Conservation (phyloP, 2,888 invertebrate species). For the Melinaea menophilus region DNA sequence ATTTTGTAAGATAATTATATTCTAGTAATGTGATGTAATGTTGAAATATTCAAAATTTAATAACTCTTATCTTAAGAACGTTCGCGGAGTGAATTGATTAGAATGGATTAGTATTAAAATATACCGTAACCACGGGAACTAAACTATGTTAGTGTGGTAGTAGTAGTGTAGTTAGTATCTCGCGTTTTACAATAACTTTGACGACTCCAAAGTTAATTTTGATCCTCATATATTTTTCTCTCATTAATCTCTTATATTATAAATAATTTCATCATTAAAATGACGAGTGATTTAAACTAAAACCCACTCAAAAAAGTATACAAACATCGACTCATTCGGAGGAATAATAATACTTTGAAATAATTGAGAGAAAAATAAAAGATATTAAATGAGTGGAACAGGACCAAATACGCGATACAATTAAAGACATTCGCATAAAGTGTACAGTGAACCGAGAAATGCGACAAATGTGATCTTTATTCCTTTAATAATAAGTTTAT, state of each 20-base stretch:
- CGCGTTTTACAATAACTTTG: too few species aligned
- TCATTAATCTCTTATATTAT: neutral
- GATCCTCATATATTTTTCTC: neutral
- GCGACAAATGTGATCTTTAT: neutral
- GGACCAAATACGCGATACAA: constrained; percentile 33
- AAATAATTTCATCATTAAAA: constrained; percentile 14
- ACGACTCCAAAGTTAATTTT: too few species aligned
- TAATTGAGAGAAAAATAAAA: constrained; percentile 21
- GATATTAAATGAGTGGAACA: constrained; percentile 31
- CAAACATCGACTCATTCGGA: constrained; percentile 22
- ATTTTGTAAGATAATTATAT: too few species aligned
- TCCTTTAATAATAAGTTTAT: neutral
- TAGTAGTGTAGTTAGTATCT: too few species aligned
- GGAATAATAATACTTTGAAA: constrained; percentile 18
- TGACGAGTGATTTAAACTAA: constrained; percentile 15
- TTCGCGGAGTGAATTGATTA: too few species aligned
- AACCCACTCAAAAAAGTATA: constrained; percentile 20
- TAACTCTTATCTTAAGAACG: too few species aligned
- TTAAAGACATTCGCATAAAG: constrained; percentile 29
- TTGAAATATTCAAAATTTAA: too few species aligned
- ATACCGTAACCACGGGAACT: too few species aligned
- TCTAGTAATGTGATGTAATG: too few species aligned
- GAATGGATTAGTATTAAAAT: too few species aligned
- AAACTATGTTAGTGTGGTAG: too few species aligned
- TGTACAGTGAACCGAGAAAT: constrained; percentile 20